These are phyloP conservation scores for Dendrolimus pini DNA, from an alignment of 2,888 invertebrate species.

Conservation along the genomic window DNA sequence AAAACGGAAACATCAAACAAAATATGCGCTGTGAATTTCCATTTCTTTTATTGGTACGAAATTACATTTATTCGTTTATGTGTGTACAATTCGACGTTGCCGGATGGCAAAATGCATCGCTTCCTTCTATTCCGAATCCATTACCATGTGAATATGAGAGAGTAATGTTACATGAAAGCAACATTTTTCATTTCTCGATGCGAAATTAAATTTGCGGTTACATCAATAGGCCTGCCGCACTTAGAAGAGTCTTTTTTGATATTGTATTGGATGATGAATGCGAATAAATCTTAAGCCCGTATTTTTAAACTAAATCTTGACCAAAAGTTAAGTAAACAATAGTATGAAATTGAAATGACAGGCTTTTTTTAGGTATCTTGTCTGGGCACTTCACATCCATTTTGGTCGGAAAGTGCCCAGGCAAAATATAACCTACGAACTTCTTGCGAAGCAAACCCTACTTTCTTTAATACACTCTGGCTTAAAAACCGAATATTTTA, in stretches of 20 bases:
- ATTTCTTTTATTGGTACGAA: constrained; percentile 12
- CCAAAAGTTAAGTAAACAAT: too few relatives aligned
- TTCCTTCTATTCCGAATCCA: constrained; percentile 40
- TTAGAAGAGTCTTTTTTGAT: constrained; percentile 19
- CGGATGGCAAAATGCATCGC: constrained; percentile 22
- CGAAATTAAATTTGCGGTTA: constrained; percentile 51
- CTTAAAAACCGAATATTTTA: too few relatives aligned
- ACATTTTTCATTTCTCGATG: constrained; percentile 51
- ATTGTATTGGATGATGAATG: constrained; percentile 4
- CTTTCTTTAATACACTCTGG: too few relatives aligned
- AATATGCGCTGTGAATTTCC: background rate
- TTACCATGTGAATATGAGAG: constrained; percentile 47
- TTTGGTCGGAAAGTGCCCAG: too few relatives aligned
- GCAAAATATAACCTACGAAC: too few relatives aligned
- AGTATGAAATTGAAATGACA: too few relatives aligned
- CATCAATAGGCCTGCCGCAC: constrained; percentile 23
- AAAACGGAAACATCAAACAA: too few relatives aligned
- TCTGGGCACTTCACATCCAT: too few relatives aligned
- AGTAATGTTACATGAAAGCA: constrained; percentile 45
- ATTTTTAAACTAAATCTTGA: too few relatives aligned
- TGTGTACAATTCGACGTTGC: constrained; percentile 24
- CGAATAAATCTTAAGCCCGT: too few relatives aligned
- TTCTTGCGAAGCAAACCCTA: too few relatives aligned
- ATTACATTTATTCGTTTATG: constrained; percentile 39
- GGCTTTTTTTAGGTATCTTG: too few relatives aligned